A percentile compares a stretch with the other conserved stretches of the same genome.
These are phyloP conservation scores for Lymantria dispar DNA, from an alignment of 2,888 invertebrate species.

Conservation along the genomic window DNA sequence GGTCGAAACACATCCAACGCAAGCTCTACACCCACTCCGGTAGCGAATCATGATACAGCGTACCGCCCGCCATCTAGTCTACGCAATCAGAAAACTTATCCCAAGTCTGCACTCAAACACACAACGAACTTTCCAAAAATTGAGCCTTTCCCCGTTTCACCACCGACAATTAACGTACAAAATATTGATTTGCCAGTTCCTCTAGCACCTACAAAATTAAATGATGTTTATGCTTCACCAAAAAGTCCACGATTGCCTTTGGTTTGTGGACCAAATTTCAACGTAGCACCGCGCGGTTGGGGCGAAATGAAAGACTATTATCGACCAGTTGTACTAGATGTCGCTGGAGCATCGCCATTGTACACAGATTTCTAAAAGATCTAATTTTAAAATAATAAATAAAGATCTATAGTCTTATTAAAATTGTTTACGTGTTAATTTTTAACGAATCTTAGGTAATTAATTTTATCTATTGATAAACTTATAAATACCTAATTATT, in stretches of 20 bases:
- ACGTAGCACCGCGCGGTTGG: conserved; percentile 93
- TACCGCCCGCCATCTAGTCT: conserved; percentile 76
- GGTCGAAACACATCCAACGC: conserved; percentile 77
- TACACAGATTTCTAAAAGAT: conserved; percentile 79
- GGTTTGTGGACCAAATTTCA: conserved; percentile 86
- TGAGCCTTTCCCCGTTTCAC: conserved; percentile 73
- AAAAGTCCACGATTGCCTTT: conserved; percentile 66
- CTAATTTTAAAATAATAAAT: conserved; percentile 5
- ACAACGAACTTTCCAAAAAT: conserved; percentile 65
- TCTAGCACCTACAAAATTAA: conserved; percentile 72
- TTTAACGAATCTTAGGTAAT: conserved; percentile 5
- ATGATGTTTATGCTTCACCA: conserved; percentile 73
- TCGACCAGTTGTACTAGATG: conserved; percentile 88
- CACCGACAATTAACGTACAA: conserved; percentile 58
- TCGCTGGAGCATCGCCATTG: conserved; percentile 49
- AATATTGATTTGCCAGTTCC: conserved; percentile 64
- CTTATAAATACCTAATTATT: neutral
- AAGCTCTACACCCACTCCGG: conserved; percentile 69
- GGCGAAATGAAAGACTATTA: conserved; percentile 86
- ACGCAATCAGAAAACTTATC: conserved; percentile 73
- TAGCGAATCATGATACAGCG: conserved; percentile 74
- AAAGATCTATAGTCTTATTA: neutral
- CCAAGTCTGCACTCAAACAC: conserved; percentile 71
- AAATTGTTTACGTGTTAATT: conserved; percentile 12
- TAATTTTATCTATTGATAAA: conserved; percentile 7